Evolutionary conservation across 2,113 vertebrate genomes (phyloP), one percentile per base, ranked within the genome.

Genomic region (Protomyctophum bolini): DNA sequence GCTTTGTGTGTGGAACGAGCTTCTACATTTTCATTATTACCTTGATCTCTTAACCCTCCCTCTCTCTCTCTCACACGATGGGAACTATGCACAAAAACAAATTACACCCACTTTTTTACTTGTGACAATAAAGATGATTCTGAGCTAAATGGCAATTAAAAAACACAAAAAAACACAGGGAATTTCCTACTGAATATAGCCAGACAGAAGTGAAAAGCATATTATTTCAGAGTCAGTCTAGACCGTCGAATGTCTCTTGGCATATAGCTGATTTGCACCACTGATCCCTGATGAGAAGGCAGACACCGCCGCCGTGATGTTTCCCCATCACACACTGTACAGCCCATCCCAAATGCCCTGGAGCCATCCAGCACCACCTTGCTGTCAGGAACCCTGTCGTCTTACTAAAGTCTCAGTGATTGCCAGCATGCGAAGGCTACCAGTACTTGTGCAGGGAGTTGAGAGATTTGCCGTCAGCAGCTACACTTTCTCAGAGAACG

Each of bases 311-410:
- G 60, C 47, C 74, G 67, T 5, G 57, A 52, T 56, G 48, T 57
- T 77, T 73, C 69, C 72, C 71, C 65, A 65, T 45, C 68, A 70
- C 63, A 65, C 64, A 0, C 51, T 75, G 73, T 70, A 70, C 65
- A 12, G 73, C 73, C 74, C 10, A 76, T 72, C 81, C 70, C 83
- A 60, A 80, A 83, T 79, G 21, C 74, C 82, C 76, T 12, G 46
- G 76, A 79, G 86, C 68, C 70, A 89, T 79, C 78, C 74, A 77
- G 90, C 84, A 87, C 87, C 86, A 86, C 80, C 80, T 65, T 77
- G 75, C 81, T 46, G 75, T 87, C 83, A 87, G 83, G 83, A 83
- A 68, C 73, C 76, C 82, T 89, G 86, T 78, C 86, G 88, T 84
- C 83, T 72, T 73, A 84, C 88, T 88, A 87, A 82, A 41, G 75